phyloP scores from a whole-genome alignment of 2,888 invertebrate genomes.

The Ectemnius continuus region DNA sequence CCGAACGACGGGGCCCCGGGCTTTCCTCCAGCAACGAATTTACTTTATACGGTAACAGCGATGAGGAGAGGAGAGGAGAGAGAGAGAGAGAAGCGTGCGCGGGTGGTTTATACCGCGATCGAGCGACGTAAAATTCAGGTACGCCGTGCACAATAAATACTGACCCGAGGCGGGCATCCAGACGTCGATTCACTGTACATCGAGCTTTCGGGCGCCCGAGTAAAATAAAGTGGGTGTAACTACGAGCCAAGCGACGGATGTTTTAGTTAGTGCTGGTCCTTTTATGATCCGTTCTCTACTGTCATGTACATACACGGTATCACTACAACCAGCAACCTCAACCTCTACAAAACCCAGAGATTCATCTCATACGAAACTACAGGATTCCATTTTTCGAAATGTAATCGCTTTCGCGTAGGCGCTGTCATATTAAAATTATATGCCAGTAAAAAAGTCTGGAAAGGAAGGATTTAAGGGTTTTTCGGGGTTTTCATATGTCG shows the following conservation, averaged over 20 bases:
- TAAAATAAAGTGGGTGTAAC: constrained; percentile 36
- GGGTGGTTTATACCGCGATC: constrained; percentile 24
- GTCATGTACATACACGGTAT: background rate
- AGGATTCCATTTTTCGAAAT: too few species aligned
- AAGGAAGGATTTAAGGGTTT: too few species aligned
- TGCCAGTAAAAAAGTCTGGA: too few species aligned
- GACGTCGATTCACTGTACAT: constrained; percentile 30
- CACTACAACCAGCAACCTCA: too few species aligned
- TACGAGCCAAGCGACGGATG: constrained; percentile 11
- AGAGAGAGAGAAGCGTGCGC: background rate
- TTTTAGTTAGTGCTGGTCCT: constrained; percentile 19
- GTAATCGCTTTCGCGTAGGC: too few species aligned
- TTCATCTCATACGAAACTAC: too few species aligned
- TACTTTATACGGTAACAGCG: constrained; percentile 13
- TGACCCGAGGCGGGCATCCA: constrained; percentile 24
- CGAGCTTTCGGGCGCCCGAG: constrained; percentile 16
- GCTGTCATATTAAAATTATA: too few species aligned
- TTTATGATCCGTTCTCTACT: constrained; percentile 25
- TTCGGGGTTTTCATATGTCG: too few species aligned
- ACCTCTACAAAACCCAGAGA: too few species aligned
- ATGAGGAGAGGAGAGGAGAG: too few species aligned
- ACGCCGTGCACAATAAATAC: constrained; percentile 35
- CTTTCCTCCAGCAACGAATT: constrained; percentile 19
- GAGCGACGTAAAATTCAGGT: constrained; percentile 37
- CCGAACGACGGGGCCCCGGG: constrained; percentile 5